Evolutionary conservation across 2,113 vertebrate species (phyloP).

Genomic region (Tachysurus fulvidraco): DNA sequence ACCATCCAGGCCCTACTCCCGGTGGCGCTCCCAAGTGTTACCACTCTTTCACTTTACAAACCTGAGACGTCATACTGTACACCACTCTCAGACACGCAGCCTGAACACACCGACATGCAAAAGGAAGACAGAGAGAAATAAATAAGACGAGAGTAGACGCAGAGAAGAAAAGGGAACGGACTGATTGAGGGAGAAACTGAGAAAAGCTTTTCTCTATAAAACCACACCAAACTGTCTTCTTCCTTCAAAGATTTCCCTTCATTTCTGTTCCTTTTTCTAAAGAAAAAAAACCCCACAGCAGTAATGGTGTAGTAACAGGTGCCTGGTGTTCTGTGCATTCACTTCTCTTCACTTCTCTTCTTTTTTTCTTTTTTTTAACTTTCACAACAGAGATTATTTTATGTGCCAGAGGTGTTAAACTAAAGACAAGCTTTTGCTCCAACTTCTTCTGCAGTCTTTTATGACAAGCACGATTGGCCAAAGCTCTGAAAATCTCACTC

Average conservation of each 20-base stretch:
- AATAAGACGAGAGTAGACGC: too few relatives aligned
- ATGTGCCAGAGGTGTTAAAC: background rate
- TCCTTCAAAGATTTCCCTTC: slow-evolving; percentile 31
- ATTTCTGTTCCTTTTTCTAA: background rate
- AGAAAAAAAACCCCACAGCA: background rate
- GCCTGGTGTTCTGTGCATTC: slow-evolving; percentile 30
- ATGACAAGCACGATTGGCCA: background rate
- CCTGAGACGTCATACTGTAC: slow-evolving; percentile 39
- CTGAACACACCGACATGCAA: background rate
- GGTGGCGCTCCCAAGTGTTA: slow-evolving; percentile 45
- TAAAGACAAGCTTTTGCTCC: background rate
- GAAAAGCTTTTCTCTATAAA: background rate
- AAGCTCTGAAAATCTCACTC: background rate
- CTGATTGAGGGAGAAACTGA: background rate
- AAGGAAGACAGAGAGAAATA: slow-evolving; percentile 6
- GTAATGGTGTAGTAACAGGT: slow-evolving; percentile 44
- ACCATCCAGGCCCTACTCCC: slow-evolving; percentile 24
- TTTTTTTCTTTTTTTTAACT: background rate
- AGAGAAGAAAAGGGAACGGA: background rate
- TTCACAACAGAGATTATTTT: background rate
- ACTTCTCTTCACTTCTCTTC: background rate
- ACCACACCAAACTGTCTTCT: slow-evolving; percentile 32
- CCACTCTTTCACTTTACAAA: slow-evolving; percentile 33
- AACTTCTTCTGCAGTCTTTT: background rate
- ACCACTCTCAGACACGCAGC: slow-evolving; percentile 15